Evolutionary conservation across 2,113 vertebrate species (phyloP), one percentile per base, ranked within the genome.

Genomic region (Alligator sinensis): DNA sequence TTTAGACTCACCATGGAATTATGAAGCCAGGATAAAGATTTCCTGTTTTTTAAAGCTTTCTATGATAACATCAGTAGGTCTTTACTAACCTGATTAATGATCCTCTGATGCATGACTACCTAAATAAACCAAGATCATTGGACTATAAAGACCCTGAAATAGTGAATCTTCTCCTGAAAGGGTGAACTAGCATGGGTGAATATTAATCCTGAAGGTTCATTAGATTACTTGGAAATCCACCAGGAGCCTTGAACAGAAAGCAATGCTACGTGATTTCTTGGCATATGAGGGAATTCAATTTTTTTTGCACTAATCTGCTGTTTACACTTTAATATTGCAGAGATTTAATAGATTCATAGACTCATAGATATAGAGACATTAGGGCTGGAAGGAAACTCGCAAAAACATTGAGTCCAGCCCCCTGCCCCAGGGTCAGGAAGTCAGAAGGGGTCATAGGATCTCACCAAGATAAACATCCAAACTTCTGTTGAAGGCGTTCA

Each of bases 21-120:
- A 82, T n/a, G 55, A 62, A 0, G 0, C 1, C 7, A 12, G 6
- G 1, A 6, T 18, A 2, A 15, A 1, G 8, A 4, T 4, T 11
- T 1, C 3, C 5, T 16, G 4, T 62, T 68, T 18, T 91, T 63
- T 1, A 86, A 92, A 89, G 6, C 19, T 11, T 77, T 85, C 57
- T 16, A 64, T 10, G 66, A 63, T 66, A 21, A 3, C 3, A 54
- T n/a, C 9, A 28, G 47, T 57, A 59, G 59, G 28, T 76, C 89
- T 83, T 64, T 17, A 17, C 38, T 80, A 68, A 54, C 27, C 3
- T n/a, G 57, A 82, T 22, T 62, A 34, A 68, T 57, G 10, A 3
- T 85, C 60, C 60, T 34, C 15, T 83, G 66, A 82, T 58, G 6
- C 4, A 19, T 9, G n/a, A 59, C 4, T 34, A 21, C 57, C 28